Conservation (phyloP, 1,140 invertebrate genomes). For the Notospermus geniculatus region DNA sequence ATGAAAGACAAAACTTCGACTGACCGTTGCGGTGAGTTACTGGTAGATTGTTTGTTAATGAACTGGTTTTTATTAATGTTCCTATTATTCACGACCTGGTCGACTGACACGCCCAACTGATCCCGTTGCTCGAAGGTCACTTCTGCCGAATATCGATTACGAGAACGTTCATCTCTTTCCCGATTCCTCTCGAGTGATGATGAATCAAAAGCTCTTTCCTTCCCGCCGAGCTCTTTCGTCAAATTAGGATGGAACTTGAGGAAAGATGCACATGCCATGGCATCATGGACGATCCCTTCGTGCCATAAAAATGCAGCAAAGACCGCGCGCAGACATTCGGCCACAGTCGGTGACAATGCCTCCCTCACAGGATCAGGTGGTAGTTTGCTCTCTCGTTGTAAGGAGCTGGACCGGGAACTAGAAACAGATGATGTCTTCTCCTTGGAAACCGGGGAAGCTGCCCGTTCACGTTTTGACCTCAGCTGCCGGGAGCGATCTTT, state of each 20-base stretch:
- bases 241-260: constrained; percentile 90
- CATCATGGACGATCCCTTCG: constrained; percentile 94
- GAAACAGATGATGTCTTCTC: constrained; percentile 18
- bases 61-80: constrained; percentile 8
- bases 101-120: background rate
- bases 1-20: background rate
- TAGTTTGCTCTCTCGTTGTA: constrained; percentile 27
- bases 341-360: constrained; percentile 87
- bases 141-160: constrained; percentile 1
- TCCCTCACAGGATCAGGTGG: constrained; percentile 65
- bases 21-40: background rate
- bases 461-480: constrained; percentile 62
- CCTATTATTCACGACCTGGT: background rate
- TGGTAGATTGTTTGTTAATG: background rate
- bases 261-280: constrained; percentile 94
- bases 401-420: constrained; percentile 22
- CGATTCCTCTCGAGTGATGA: background rate
- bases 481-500: constrained; percentile 61
- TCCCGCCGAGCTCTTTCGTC: constrained; percentile 47
- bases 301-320: constrained; percentile 97
- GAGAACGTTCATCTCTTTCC: background rate
- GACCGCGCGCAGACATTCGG: constrained; percentile 86
- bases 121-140: background rate
- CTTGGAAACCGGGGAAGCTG: constrained; percentile 62
- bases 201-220: constrained; percentile 15